Evolutionary conservation across 2,888 invertebrate genomes (phyloP).

Genomic region (Polydrusus tereticollis): DNA sequence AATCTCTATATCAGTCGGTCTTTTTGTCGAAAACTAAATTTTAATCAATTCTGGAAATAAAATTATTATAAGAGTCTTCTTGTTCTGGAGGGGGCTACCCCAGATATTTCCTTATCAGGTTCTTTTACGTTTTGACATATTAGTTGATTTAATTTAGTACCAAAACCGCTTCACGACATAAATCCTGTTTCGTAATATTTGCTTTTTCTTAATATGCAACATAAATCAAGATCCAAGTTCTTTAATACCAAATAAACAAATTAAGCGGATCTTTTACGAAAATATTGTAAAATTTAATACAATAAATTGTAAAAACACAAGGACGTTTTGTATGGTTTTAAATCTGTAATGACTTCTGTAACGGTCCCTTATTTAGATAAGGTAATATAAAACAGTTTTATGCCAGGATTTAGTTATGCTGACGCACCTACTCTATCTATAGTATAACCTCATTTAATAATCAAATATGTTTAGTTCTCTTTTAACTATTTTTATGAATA

Average conservation of each 20-base stretch:
- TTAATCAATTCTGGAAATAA: too few species aligned
- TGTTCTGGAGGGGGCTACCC: too few species aligned
- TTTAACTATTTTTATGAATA: neutral
- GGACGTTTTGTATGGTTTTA: neutral
- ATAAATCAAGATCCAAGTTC: neutral
- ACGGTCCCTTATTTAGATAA: neutral
- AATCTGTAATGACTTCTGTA: neutral
- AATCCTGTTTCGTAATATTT: constrained; percentile 1
- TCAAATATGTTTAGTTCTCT: neutral
- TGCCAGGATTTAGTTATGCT: neutral
- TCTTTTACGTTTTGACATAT: neutral
- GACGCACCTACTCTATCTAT: constrained; percentile 1
- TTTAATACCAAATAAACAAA: neutral
- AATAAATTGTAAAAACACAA: neutral
- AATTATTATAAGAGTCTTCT: too few species aligned
- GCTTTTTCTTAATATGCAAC: neutral
- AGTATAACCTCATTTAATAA: neutral
- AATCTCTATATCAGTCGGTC: too few species aligned
- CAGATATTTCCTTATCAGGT: too few species aligned
- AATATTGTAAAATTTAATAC: constrained; percentile 4
- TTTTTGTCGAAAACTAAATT: too few species aligned
- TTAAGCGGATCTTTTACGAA: constrained; percentile 1
- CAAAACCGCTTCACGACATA: neutral
- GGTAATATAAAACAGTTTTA: neutral
- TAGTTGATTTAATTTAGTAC: neutral